Evolutionary conservation across 2,797 vertebrate genomes (phyloP).

Genomic region (Peromyscus attwateri): DNA sequence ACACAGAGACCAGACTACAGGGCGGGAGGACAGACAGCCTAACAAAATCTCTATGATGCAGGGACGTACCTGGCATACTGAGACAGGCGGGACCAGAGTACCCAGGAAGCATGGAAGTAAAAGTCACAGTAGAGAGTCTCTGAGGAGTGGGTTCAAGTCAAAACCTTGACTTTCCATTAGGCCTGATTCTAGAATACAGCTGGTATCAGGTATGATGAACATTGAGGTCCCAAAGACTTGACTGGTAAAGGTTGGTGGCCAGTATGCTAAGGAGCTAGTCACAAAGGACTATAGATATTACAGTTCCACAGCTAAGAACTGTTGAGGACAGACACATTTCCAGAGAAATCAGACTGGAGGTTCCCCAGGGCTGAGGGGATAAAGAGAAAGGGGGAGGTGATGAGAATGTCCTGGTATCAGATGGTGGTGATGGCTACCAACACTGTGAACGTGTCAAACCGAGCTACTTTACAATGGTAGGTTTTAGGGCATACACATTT

Average conservation of each 20-base stretch:
- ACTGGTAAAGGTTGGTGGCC: background rate
- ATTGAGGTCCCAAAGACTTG: background rate
- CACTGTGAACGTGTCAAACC: background rate
- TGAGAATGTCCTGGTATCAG: background rate
- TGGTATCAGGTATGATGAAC: background rate
- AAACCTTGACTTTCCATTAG: background rate
- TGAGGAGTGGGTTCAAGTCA: background rate
- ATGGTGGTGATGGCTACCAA: accelerated
- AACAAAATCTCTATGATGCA: background rate
- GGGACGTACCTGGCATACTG: background rate
- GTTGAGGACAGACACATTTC: background rate
- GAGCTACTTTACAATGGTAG: background rate
- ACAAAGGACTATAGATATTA: background rate
- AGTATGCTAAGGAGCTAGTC: background rate
- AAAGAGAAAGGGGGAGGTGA: background rate
- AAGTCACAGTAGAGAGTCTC: background rate
- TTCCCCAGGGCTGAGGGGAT: background rate
- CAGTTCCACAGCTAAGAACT: background rate
- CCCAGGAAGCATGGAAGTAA: background rate
- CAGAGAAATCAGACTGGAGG: background rate
- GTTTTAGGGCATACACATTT: background rate
- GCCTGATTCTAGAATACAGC: background rate
- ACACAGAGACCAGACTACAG: background rate
- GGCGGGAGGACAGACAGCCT: background rate
- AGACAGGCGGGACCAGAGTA: background rate